Evolutionary conservation across 2,113 vertebrate genomes (phyloP), one percentile per base, ranked within the genome.

Genomic region (Turdus rufiventris): DNA sequence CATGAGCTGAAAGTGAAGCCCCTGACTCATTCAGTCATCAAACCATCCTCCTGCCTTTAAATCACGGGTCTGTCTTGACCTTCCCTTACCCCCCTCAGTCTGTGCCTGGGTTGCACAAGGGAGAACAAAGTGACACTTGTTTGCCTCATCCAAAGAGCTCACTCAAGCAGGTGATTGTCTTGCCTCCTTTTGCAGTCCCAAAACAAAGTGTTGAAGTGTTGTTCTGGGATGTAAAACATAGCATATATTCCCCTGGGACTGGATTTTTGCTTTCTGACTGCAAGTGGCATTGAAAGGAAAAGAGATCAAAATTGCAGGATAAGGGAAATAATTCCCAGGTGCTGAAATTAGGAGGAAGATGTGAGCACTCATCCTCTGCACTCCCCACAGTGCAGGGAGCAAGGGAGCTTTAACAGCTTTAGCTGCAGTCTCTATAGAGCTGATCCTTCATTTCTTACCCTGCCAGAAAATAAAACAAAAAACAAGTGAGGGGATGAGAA

Each of bases 91-190:
- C 93, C 11, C 26, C 78, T 94, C 84, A 18, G 40, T 50, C 36
- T 26, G 62, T 70, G 93, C 84, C 58, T 12, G 71, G 38, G 5
- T 47, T 96, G 93, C 94, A 75, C 74, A 85, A 94, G 77, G 40
- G 87, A 95, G 95, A 95, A 94, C 91, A 95, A 97, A 97, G 94
- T 96, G 93, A 91, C 45, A 76, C 88, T 96, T 96, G 88, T 97
- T 90, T 96, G 87, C 84, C 66, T 88, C 13, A 0, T 85, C 84
- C 93, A 95, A 94, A 96, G 87, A 85, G 74, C 77, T 96, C 89
- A 70, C 85, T 95, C 93, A 95, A 95, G 90, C 93, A 94, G 96
- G 93, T 95, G 95, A 93, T 94, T 95, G 93, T 95, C 89, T 95
- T 87, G 84, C 77, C 71, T 92, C 18, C 43, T 88, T 92, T 95